Conservation (phyloP, 2,113 vertebrate species). For the Anguilla rostrata region DNA sequence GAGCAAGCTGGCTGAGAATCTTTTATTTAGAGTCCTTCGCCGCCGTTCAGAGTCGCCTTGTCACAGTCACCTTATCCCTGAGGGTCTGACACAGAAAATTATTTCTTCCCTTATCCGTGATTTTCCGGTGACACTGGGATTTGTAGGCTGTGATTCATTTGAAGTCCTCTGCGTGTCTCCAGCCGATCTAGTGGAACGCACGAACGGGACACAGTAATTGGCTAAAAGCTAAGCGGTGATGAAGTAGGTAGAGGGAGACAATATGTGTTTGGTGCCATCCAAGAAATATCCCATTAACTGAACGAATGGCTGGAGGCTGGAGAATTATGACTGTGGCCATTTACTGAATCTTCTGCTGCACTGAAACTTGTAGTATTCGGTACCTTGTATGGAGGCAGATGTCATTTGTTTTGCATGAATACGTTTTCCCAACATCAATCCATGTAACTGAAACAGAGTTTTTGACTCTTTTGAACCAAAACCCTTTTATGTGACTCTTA, state of each 20-base stretch:
- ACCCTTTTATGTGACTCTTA: neutral
- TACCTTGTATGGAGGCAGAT: no score
- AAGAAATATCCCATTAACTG: no score
- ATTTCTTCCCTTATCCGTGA: neutral
- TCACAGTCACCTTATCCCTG: neutral
- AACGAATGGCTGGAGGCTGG: no score
- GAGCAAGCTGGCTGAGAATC: neutral
- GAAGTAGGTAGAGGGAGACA: neutral
- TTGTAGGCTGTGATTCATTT: neutral
- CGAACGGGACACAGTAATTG: neutral
- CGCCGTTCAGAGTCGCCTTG: neutral
- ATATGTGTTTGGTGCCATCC: no score
- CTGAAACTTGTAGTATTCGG: no score
- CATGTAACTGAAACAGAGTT: no score
- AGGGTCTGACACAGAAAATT: neutral
- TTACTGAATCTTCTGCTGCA: no score
- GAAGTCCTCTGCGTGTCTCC: no score
- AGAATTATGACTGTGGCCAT: no score
- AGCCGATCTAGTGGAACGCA: neutral
- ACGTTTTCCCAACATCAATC: no score
- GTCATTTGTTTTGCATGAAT: no score
- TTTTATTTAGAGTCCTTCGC: neutral
- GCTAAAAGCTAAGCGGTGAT: neutral
- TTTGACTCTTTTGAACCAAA: no score
- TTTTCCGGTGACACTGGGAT: neutral